These are phyloP conservation scores for Dendrolimus houi DNA, from an alignment of 2,888 invertebrate genomes.

Conservation along the genomic window DNA sequence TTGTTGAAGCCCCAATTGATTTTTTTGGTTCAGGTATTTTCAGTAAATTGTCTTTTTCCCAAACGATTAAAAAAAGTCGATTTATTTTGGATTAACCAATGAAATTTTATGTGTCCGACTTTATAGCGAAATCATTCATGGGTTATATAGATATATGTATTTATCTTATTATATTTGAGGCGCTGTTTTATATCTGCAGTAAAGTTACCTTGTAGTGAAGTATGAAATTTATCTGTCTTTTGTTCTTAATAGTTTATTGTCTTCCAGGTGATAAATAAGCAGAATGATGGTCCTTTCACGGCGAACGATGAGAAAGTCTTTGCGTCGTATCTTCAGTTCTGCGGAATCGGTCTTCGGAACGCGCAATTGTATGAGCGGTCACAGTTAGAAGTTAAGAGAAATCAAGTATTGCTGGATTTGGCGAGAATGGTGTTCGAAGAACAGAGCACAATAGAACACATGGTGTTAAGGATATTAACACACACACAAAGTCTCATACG, in stretches of 20 bases:
- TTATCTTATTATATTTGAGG: too few relatives aligned
- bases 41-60: neutral
- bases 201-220: too few relatives aligned
- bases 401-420: conserved; percentile 94
- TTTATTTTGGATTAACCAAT: neutral
- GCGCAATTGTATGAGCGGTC: conserved; percentile 97
- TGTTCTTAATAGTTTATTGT: too few relatives aligned
- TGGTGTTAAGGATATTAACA: conserved; percentile 94
- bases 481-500: conserved; percentile 96
- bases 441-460: conserved; percentile 96
- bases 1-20: conserved; percentile 3
- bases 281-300: conserved; percentile 89
- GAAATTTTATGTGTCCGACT: neutral
- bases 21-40: neutral
- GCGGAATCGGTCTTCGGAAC: conserved; percentile 95
- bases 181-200: too few relatives aligned
- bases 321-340: conserved; percentile 95
- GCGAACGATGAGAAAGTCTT: conserved; percentile 93
- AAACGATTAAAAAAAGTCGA: neutral
- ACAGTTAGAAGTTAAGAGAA: conserved; percentile 95
- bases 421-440: conserved; percentile 98
- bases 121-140: neutral
- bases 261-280: conserved; percentile 89
- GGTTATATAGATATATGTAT: neutral
- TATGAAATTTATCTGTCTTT: too few relatives aligned